Conservation (phyloP, 2,797 vertebrate genomes). For the Labeo calbasu region DNA sequence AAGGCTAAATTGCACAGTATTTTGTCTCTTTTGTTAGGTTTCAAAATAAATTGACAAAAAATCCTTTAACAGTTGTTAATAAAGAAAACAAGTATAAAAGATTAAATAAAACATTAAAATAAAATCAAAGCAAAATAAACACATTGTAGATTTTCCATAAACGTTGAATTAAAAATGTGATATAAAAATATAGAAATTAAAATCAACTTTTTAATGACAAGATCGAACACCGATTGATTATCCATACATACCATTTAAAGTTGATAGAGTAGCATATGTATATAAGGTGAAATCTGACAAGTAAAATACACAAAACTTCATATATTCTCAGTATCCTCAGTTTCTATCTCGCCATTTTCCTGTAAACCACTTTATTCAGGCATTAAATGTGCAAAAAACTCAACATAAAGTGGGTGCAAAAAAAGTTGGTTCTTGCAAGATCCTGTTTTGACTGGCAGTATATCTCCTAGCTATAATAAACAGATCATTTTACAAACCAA, state of each 20-base stretch:
- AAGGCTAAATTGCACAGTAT: not conserved
- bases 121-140: not conserved
- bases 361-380: not conserved
- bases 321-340: constrained; percentile 11
- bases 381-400: constrained; percentile 22
- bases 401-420: not conserved
- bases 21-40: not conserved
- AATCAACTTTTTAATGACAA: constrained; percentile 2
- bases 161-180: constrained; percentile 31
- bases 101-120: not conserved
- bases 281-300: not conserved
- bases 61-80: not conserved
- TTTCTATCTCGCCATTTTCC: not conserved
- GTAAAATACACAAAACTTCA: constrained; percentile 20
- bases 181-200: constrained; percentile 22
- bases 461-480: not conserved
- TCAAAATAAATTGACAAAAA: not conserved
- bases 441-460: not conserved
- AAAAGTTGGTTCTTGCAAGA: not conserved
- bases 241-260: not conserved
- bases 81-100: not conserved
- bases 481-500: not conserved
- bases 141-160: not conserved
- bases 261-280: not conserved
- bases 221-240: constrained; percentile 6